Evolutionary conservation across 2,797 vertebrate species (phyloP), one percentile per base, ranked within the genome.

Genomic region (Tokudaia tokunoshimensis): DNA sequence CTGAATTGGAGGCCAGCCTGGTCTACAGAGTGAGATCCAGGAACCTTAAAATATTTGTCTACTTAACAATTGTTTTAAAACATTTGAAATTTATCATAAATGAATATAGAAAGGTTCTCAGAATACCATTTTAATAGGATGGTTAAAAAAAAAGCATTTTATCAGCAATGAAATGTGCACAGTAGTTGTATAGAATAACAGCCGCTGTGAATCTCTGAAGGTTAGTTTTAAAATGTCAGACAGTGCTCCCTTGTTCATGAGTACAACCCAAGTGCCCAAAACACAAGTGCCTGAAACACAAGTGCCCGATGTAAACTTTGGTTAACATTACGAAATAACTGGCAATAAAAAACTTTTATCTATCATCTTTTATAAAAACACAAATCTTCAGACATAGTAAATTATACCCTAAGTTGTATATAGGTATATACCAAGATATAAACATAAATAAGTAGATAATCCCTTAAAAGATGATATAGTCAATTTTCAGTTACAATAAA

Each of bases 111-210:
- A 89, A 85, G 31, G 20, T 89, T 61, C 52, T 19, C 24, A 90
- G 93, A 91, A 96, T 12, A 12, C 6, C 24, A 94, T 88, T 92
- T 95, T 84, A 95, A 52, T 59, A 95, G 31, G 10, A 59, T 95
- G 61, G 37, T 44, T 90, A 97, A 96, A 92, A 17, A 17, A 84
- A 1, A 6, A 93, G 63, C 22, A 89, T 93, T 79, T 94, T 90
- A 86, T n/a, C 83, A 52, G 67, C 57, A 92, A 90, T 20, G 55
- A 95, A 95, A 70, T 79, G 59, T 19, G 20, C 14, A 57, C 22
- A 95, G 78, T 80, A 89, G 94, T 76, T 22, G 8, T 76, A 57
- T 41, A 90, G 89, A 94, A 65, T 70, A 94, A 90, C 6, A 89
- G 61, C 41, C 67, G 3, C 81, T 79, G 52, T 29, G 6, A 86